Percentiles rank a stretch among this genome's conserved stretches.
phyloP scores from a whole-genome alignment of 2,888 invertebrate species.

The Atherix ibis region DNA sequence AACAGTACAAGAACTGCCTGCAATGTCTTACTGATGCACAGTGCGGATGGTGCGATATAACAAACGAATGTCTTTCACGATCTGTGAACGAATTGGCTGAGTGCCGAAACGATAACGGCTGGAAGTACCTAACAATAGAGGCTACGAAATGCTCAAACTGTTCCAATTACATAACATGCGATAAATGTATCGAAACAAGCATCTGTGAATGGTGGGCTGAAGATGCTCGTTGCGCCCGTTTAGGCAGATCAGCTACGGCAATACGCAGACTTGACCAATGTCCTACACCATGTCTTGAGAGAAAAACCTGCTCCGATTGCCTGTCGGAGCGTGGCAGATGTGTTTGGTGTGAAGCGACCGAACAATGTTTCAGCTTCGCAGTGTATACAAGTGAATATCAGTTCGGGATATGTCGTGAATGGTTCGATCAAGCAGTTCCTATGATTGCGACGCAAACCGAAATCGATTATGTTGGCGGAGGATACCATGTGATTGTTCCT shows the following conservation, averaged over 20 bases:
- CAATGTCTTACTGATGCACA: constrained; percentile 75
- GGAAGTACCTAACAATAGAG: constrained; percentile 68
- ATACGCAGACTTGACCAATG: constrained; percentile 47
- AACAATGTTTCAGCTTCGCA: constrained; percentile 88
- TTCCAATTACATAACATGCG: constrained; percentile 76
- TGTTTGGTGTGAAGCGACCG: constrained; percentile 89
- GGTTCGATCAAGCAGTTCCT: constrained; percentile 68
- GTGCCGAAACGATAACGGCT: constrained; percentile 41
- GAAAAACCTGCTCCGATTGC: constrained; percentile 64
- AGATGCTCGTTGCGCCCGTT: constrained; percentile 69
- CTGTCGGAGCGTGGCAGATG: constrained; percentile 74
- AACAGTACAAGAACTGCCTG: constrained; percentile 64
- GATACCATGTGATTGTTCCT: constrained; percentile 19
- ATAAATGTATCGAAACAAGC: constrained; percentile 59
- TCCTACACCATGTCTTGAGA: constrained; percentile 64
- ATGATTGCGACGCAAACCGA: constrained; percentile 17
- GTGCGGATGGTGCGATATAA: constrained; percentile 84
- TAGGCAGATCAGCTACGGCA: constrained; percentile 57
- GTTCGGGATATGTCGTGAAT: constrained; percentile 82
- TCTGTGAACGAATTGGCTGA: constrained; percentile 47
- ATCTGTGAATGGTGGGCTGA: constrained; percentile 88
- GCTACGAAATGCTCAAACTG: constrained; percentile 77
- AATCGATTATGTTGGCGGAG: constrained; percentile 10
- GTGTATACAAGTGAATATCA: constrained; percentile 89
- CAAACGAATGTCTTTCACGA: constrained; percentile 52